Base-by-base conservation (phyloP, 2,888 invertebrate species). In the Chloroclystis v-ata region DNA sequence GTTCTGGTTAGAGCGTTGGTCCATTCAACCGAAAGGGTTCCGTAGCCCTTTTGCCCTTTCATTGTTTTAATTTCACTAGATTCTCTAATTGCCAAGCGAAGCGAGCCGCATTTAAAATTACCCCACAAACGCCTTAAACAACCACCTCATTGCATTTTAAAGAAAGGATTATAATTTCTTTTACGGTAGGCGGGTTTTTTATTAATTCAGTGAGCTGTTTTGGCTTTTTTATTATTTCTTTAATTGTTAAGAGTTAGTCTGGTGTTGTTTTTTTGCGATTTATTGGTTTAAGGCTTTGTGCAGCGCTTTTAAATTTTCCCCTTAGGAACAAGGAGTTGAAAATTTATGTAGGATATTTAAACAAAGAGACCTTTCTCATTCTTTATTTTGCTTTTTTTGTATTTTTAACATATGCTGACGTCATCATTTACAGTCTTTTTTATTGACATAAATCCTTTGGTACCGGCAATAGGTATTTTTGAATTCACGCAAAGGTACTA, bases 121-220 rank as follows among this genome's bases (percentile, higher is more conserved):
- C 75, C 76, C 83, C 78, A 68, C 82, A 82, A 84, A 81, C 82
- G 80, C 78, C 84, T 81, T 79, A 79, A 83, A 81, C 82, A 80
- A 80, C 83, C 85, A 83, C 79, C 84, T 84, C 86, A 85, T 82
- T 85, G 86, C 86, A 84, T 85, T 87, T 85, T 85, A 83, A 85
- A 83, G 81, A 86, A 86, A 82, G 80, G 86, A 85, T 86, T 85
- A 85, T 85, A 83, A 85, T 83, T 84, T 78, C 82, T 75, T 76
- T 74, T 73, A 69, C 75, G 51, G 69, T 69, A 68, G 69, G 74
- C 70, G 70, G 74, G 67, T 71, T 64, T 73, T 82, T 84, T 82
- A 83, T 82, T 82, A 82, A 83, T 84, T 84, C 79, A 71, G 75
- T 67, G 60, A 65, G 69, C 72, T 77, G 72, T 71, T 72, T 65